Conservation (phyloP, 2,797 vertebrate species). For the Diplodus puntazzo region DNA sequence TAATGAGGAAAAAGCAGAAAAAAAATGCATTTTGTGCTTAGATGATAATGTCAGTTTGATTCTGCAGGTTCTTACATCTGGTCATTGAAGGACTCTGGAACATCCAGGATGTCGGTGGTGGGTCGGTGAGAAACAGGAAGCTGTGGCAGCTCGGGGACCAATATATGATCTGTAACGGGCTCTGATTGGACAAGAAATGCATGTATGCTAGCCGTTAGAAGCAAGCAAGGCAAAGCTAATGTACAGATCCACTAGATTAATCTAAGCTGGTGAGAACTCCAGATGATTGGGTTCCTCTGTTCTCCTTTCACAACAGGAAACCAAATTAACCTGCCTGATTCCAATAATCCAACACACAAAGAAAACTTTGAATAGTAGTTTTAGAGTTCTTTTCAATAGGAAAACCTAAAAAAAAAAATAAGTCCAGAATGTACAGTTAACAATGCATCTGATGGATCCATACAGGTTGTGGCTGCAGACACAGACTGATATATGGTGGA, state of each 20-base stretch:
- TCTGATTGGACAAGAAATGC: slow-evolving; percentile 75
- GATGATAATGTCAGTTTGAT: not conserved
- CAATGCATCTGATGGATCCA: not conserved
- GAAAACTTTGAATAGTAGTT: not conserved
- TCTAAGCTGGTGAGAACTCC: not conserved
- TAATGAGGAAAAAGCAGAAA: not conserved
- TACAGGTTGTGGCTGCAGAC: not conserved
- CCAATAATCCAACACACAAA: not conserved
- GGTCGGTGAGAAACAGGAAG: slow-evolving; percentile 90
- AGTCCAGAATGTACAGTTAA: not conserved
- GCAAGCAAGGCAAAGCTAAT: slow-evolving; percentile 39
- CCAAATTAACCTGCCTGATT: not conserved
- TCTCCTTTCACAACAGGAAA: not conserved
- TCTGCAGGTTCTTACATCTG: slow-evolving; percentile 60
- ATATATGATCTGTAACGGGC: slow-evolving; percentile 82
- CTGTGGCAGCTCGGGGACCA: slow-evolving; percentile 88
- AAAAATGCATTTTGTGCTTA: not conserved
- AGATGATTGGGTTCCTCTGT: not conserved
- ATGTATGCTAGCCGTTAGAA: slow-evolving; percentile 65
- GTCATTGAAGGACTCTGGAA: slow-evolving; percentile 89
- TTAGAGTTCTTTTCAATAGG: not conserved
- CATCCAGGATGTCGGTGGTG: slow-evolving; percentile 90
- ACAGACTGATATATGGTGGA: not conserved
- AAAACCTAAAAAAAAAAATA: not conserved
- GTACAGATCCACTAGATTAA: not conserved